A percentile compares a stretch with the other conserved stretches of the same genome.
phyloP scores from a whole-genome alignment of 2,888 invertebrate species.

The Philereme transversata region DNA sequence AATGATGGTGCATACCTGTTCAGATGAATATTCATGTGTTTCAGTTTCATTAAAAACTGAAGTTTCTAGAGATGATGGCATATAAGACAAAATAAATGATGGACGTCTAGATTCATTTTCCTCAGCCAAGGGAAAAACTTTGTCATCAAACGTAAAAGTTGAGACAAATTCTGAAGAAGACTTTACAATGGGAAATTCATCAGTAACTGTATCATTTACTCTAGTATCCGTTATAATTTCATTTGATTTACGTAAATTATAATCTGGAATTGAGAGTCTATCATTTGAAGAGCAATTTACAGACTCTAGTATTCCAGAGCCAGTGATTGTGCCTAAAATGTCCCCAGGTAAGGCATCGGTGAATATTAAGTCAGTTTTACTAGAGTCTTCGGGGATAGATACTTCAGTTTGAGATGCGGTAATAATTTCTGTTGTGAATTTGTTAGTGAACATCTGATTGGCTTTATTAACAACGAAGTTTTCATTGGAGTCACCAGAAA shows the following conservation, averaged over 20 bases:
- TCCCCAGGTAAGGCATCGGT: background rate
- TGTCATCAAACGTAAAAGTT: conserved; percentile 1
- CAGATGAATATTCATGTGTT: background rate
- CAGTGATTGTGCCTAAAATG: background rate
- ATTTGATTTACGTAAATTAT: too few relatives aligned
- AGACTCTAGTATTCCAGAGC: too few relatives aligned
- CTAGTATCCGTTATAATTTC: background rate
- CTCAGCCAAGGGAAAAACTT: background rate
- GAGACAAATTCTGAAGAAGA: background rate
- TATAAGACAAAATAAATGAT: conserved; percentile 2
- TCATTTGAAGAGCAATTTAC: background rate
- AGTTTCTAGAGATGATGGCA: background rate
- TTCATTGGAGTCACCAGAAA: background rate
- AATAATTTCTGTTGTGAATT: background rate
- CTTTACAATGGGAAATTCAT: background rate
- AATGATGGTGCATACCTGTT: conserved; percentile 10
- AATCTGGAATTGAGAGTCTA: too few relatives aligned
- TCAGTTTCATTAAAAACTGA: conserved; percentile 6
- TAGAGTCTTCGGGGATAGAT: background rate
- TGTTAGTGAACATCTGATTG: background rate
- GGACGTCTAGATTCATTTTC: conserved; percentile 4
- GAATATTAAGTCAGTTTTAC: background rate
- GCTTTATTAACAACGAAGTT: background rate
- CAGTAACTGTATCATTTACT: background rate
- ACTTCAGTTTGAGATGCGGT: background rate